Evolutionary conservation across 2,113 vertebrate species (phyloP), one percentile per base, ranked within the genome.

Genomic region (Mustela nigripes): DNA sequence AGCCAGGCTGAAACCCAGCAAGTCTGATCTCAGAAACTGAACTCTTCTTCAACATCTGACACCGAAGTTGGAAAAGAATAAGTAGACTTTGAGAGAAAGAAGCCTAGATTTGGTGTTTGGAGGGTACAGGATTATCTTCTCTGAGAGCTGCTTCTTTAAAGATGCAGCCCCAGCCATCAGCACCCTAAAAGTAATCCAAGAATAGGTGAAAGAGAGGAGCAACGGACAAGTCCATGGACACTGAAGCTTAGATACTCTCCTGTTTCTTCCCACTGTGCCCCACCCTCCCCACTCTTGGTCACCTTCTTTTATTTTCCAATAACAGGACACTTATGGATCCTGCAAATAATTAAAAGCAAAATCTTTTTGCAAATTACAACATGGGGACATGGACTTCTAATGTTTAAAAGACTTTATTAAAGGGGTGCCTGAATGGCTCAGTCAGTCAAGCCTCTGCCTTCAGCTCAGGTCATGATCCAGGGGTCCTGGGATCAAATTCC

Each of bases 261-360:
- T 88, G 1, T 79, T 50, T 86, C 86, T 78, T 89, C 62, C 71
- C 21, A n/a, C 16, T 60, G 10, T 33, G 11, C 4, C 45, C 42
- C n/a, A 31, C 45, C 18, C 10, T 8, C 31, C 10, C 33, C 39
- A 58, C 21, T 15, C n/a, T 56, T 80, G 19, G 16, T 22, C 50
- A 74, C 65, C 21, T 24, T 53, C 58, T 82, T 85, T 89, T 45
- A 79, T 87, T 95, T 81, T 56, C 58, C 45, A 86, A 42, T 45
- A 83, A 81, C 39, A 95, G 42, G 31, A 53, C 11, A 48, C 50
- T 56, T 85, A 60, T 2, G 53, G 36, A 71, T 79, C 22, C 58
- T 92, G 56, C 84, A 92, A 94, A 80, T 74, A 89, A 94, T 89
- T 95, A 74, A 91, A 91, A 96, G 50, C n/a, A 94, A 87, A 89